phyloP scores from a whole-genome alignment of 2,888 invertebrate species.

The Flabesymbios commensalis region DNA sequence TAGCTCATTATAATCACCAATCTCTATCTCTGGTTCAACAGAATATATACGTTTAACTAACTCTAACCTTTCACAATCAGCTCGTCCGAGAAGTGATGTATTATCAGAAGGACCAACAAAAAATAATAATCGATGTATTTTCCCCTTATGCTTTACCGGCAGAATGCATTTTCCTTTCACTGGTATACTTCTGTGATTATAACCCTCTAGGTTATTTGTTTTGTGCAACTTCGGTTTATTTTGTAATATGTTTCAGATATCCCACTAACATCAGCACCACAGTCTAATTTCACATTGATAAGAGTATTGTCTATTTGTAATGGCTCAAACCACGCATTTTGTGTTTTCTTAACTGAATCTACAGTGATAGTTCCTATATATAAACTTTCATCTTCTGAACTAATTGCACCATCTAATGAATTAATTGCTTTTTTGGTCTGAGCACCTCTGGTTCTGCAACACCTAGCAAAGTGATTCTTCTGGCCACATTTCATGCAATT shows the following conservation, averaged over 20 bases:
- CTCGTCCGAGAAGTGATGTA: constrained; percentile 2
- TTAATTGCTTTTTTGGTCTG: too few species aligned
- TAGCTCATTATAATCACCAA: neutral
- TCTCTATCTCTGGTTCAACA: too few species aligned
- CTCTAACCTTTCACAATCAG: constrained; percentile 8
- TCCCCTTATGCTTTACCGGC: too few species aligned
- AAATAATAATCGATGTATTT: too few species aligned
- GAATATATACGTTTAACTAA: constrained; percentile 8
- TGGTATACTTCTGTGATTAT: constrained; percentile 4
- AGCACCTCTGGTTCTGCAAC: neutral
- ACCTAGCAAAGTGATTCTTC: neutral
- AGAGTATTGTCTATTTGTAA: neutral
- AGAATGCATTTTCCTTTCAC: too few species aligned
- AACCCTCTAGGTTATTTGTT: neutral
- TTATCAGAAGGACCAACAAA: too few species aligned
- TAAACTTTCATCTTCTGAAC: too few species aligned
- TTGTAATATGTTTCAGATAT: constrained; percentile 6
- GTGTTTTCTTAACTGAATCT: too few species aligned
- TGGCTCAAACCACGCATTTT: too few species aligned
- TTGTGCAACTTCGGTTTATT: neutral
- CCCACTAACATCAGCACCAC: constrained; percentile 14
- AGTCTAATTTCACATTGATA: constrained; percentile 18
- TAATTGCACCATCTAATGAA: too few species aligned
- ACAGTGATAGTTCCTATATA: too few species aligned
- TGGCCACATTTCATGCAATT: neutral